These are phyloP conservation scores for Eupristina koningsbergeri DNA, from an alignment of 1,140 invertebrate genomes.

Conservation along the genomic window DNA sequence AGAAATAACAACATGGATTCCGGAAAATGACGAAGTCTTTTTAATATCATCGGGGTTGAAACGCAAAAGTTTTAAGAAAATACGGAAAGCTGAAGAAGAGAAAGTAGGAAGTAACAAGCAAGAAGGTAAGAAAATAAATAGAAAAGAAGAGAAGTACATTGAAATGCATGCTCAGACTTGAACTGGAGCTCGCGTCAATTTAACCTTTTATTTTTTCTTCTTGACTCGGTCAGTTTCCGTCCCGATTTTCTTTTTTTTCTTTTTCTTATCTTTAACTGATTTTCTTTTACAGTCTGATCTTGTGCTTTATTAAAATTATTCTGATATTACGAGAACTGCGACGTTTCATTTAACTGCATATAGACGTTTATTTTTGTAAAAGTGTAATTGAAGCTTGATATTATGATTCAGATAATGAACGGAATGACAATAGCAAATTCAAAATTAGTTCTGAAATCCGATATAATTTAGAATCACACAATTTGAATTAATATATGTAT, in stretches of 20 bases:
- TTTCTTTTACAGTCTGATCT: conserved; percentile 14
- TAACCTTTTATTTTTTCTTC: background rate
- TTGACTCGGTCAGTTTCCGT: conserved; percentile 14
- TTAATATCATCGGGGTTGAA: conserved; percentile 54
- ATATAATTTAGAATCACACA: too few species aligned
- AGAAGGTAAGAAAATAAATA: background rate
- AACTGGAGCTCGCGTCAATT: background rate
- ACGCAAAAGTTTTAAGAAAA: conserved; percentile 53
- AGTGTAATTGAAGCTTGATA: too few species aligned
- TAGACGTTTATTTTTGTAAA: too few species aligned
- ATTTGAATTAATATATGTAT: too few species aligned
- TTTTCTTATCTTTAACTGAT: conserved; percentile 22
- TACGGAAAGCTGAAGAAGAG: conserved; percentile 42
- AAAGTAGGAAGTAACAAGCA: too few species aligned
- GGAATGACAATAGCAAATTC: too few species aligned
- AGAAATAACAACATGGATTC: conserved; percentile 3
- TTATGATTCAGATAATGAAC: too few species aligned
- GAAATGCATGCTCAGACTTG: conserved; percentile 2
- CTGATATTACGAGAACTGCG: conserved; percentile 48
- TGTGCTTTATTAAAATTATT: conserved; percentile 66
- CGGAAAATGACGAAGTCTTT: conserved; percentile 52
- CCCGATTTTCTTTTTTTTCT: background rate
- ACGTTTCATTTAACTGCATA: too few species aligned
- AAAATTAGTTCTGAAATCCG: too few species aligned
- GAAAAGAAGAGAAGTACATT: conserved; percentile 6